phyloP scores from a whole-genome alignment of 2,797 vertebrate species.

The Fistularia tabacaria region DNA sequence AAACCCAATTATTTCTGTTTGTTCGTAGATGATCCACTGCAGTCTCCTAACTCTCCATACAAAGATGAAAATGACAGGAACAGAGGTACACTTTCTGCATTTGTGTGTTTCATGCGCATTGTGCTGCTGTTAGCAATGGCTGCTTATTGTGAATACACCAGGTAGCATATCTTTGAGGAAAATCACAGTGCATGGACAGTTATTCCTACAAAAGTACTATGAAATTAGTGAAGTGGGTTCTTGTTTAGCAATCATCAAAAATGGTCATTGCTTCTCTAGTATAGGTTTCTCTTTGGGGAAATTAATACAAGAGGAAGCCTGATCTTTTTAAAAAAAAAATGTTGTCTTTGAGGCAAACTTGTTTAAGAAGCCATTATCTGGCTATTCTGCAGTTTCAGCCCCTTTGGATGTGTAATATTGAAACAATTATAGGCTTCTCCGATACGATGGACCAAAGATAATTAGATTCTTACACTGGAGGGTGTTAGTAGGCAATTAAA shows the following conservation, averaged over 20 bases:
- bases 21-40: constrained; percentile 49
- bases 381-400: constrained; percentile 77
- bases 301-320: constrained; percentile 69
- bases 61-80: constrained; percentile 53
- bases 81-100: constrained; percentile 39
- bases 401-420: constrained; percentile 77
- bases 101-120: background rate
- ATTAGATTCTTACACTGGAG: constrained; percentile 80
- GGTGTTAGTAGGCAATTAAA: constrained; percentile 79
- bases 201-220: constrained; percentile 34
- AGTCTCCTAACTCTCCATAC: constrained; percentile 49
- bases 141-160: constrained; percentile 9
- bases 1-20: constrained; percentile 32
- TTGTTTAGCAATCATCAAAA: constrained; percentile 4
- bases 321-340: constrained; percentile 63
- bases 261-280: constrained; percentile 19
- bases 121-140: constrained; percentile 2
- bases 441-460: constrained; percentile 82
- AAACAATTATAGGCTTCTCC: constrained; percentile 79
- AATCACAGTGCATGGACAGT: constrained; percentile 20
- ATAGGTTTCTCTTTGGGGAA: constrained; percentile 66
- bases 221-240: constrained; percentile 46
- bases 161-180: background rate
- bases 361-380: constrained; percentile 78
- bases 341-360: constrained; percentile 73